A percentile compares a stretch with the other conserved stretches of the same genome.
Evolutionary conservation across 2,888 invertebrate genomes (phyloP).

Genomic region (Eilema griseolum): DNA sequence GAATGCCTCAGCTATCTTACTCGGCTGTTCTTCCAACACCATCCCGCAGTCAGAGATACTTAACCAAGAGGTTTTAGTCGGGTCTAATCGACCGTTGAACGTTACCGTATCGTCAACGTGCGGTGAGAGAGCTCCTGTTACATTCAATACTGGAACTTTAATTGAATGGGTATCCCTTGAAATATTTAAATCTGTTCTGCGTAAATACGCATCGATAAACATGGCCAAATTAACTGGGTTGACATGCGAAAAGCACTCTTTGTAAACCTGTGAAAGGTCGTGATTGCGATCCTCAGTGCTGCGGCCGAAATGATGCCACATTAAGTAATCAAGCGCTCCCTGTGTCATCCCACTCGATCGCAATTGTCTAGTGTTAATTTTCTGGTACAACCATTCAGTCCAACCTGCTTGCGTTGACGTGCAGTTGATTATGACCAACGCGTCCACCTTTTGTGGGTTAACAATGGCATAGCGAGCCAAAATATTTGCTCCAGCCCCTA

Average conservation of each 20-base stretch:
- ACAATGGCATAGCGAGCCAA: slow-evolving; percentile 95
- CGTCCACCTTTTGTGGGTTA: slow-evolving; percentile 95
- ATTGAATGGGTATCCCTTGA: slow-evolving; percentile 88
- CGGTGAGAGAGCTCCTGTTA: slow-evolving; percentile 97
- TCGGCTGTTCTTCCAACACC: slow-evolving; percentile 99
- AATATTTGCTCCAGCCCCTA: slow-evolving; percentile 99
- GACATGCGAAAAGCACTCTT: slow-evolving; percentile 96
- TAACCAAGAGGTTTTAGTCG: slow-evolving; percentile 98
- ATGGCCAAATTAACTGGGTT: slow-evolving; percentile 98
- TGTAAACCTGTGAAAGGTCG: slow-evolving; percentile 97
- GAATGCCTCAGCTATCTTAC: slow-evolving; percentile 98
- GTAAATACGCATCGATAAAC: slow-evolving; percentile 97
- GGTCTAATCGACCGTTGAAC: slow-evolving; percentile 98
- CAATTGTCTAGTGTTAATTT: slow-evolving; percentile 96
- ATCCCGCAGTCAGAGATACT: slow-evolving; percentile 99
- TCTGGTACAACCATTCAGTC: slow-evolving; percentile 99
- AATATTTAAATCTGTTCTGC: slow-evolving; percentile 96
- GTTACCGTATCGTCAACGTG: slow-evolving; percentile 99
- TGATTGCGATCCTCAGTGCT: slow-evolving; percentile 96
- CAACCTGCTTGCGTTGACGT: slow-evolving; percentile 97
- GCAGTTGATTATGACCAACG: slow-evolving; percentile 97
- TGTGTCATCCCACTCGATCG: slow-evolving; percentile 97
- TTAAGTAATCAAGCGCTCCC: slow-evolving; percentile 97
- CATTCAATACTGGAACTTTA: slow-evolving; percentile 95
- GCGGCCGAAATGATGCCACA: slow-evolving; percentile 99